Evolutionary conservation across 2,113 vertebrate species (phyloP).

Genomic region (Nycticryphes semicollaris): DNA sequence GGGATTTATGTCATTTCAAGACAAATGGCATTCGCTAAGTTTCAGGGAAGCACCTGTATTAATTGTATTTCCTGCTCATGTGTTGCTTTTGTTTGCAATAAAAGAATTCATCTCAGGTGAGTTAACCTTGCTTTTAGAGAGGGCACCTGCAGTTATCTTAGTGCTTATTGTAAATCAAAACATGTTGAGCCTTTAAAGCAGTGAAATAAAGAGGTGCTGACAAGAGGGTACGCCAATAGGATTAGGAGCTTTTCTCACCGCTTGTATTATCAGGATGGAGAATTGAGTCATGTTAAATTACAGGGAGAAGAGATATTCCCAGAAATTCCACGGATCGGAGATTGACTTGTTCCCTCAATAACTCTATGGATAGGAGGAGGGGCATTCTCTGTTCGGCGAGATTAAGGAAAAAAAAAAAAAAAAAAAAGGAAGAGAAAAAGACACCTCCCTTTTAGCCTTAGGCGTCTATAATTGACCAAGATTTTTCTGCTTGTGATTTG

Average conservation of each 20-base stretch:
- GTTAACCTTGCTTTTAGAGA: slow-evolving; percentile 83
- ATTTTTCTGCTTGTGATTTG: slow-evolving; percentile 81
- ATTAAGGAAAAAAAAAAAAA: not conserved
- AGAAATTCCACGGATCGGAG: slow-evolving; percentile 79
- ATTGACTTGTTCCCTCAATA: slow-evolving; percentile 68
- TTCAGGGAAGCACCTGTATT: slow-evolving; percentile 81
- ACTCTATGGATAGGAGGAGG: slow-evolving; percentile 72
- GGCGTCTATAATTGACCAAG: slow-evolving; percentile 81
- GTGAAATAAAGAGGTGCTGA: slow-evolving; percentile 82
- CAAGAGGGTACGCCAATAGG: slow-evolving; percentile 79
- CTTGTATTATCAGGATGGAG: slow-evolving; percentile 75
- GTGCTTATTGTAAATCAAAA: slow-evolving; percentile 82
- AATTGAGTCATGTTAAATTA: slow-evolving; percentile 82
- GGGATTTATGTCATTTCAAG: slow-evolving; percentile 72
- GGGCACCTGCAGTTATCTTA: slow-evolving; percentile 83
- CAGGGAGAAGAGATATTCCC: slow-evolving; percentile 78
- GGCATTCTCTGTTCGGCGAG: slow-evolving; percentile 17
- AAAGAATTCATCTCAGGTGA: slow-evolving; percentile 84
- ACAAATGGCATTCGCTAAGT: slow-evolving; percentile 71
- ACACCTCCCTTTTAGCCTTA: slow-evolving; percentile 72
- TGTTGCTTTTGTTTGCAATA: slow-evolving; percentile 77
- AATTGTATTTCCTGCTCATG: slow-evolving; percentile 82
- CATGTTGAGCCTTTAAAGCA: slow-evolving; percentile 83
- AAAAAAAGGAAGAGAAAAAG: slow-evolving; percentile 12
- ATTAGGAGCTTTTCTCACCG: slow-evolving; percentile 79